Evolutionary conservation across 2,113 vertebrate species (phyloP), one percentile per base, ranked within the genome.

Genomic region (Gorsachius goisagi): DNA sequence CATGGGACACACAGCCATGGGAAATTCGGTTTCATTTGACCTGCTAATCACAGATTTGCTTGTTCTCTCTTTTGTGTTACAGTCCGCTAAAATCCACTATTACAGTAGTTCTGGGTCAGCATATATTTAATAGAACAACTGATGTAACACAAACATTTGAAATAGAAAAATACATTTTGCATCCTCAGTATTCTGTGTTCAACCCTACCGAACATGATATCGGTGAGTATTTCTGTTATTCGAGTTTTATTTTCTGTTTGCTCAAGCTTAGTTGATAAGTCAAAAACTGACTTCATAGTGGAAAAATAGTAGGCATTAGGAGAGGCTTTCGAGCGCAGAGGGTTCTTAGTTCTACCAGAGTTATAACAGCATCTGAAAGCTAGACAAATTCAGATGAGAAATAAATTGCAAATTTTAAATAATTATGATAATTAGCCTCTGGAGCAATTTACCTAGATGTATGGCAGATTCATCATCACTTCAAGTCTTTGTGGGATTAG

Each of bases 21-120:
- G 73, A 82, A 92, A 68, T 56, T 22, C 28, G 23, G 26, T 63
- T 94, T 64, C 3, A 32, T 72, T 88, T 87, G 30, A 56, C 53
- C 27, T 60, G 20, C 50, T 92, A 73, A 58, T 62, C 19, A 76
- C 27, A 49, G 35, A 79, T 86, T 50, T 91, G 19, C 23, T 77
- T 93, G 15, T 90, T 89, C 60, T 95, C 44, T 93, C 49, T 79
- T 93, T 87, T 94, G 33, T 84, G 32, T 91, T 95, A 8, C 83
- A 99, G 99, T 85, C 99, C 99, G 16, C 87, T 95, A 55, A 97
- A 66, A 87, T 98, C 98, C 3, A 98, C 97, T 9, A 78, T 99
- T 39, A 98, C 84, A 0, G 98, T 99, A 81, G 99, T 99, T 35
- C 97, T 99, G 44, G 99, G 99, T n/a, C 99, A 99, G 95, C 99